Evolutionary conservation across 1,140 invertebrate genomes (phyloP).

Genomic region (Steinernema feltiae): DNA sequence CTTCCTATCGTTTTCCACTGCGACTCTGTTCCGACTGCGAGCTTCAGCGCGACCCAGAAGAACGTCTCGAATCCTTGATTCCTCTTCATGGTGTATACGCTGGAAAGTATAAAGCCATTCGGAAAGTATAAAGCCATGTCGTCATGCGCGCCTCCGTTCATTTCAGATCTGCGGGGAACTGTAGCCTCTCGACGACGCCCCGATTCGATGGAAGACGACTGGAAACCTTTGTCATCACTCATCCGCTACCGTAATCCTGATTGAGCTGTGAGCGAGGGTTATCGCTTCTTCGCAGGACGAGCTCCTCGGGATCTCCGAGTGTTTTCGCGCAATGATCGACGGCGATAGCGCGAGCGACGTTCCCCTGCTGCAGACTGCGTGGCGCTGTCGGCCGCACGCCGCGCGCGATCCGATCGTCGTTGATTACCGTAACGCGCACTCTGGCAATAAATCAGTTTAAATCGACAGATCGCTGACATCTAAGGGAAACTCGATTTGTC

Average conservation of each 20-base stretch:
- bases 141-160: too few species aligned
- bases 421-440: conserved; percentile 5
- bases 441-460: neutral
- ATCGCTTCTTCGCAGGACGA: too few species aligned
- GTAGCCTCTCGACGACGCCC: too few species aligned
- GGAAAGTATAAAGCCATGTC: too few species aligned
- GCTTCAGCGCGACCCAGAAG: neutral
- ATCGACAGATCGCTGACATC: neutral
- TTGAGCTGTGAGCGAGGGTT: too few species aligned
- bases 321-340: too few species aligned
- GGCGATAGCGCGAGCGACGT: too few species aligned
- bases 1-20: neutral
- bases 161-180: too few species aligned
- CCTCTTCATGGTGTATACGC: neutral
- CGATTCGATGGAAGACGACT: too few species aligned
- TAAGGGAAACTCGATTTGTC: neutral
- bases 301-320: too few species aligned
- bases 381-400: neutral
- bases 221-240: too few species aligned
- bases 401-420: neutral
- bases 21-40: neutral
- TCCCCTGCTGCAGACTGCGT: neutral
- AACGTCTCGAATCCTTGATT: neutral
- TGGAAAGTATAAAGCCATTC: neutral
- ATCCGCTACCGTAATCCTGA: too few species aligned